Evolutionary conservation across 2,888 invertebrate species (phyloP), one percentile per base, ranked within the genome.

Genomic region (Tolmerus cingulatus): DNA sequence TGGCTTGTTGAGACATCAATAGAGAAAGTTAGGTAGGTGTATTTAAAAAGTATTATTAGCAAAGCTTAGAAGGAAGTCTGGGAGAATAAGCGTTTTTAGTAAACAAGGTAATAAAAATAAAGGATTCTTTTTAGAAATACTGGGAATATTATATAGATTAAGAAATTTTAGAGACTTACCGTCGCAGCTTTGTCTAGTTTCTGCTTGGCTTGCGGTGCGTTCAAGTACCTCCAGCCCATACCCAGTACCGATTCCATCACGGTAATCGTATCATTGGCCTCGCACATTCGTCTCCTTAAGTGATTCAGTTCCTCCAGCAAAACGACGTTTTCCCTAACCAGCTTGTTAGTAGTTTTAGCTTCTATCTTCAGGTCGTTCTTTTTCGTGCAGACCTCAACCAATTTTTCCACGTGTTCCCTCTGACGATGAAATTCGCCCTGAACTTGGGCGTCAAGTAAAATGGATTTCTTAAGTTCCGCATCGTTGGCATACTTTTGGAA

Each of bases 361-460:
- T 89, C 86, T 8, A 78, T 87, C 16, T 87, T 88, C 74, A 76
- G 79, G 2, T 55, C 87, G 27, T 92, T 90, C 1, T 88, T 88
- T 2, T 92, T 89, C 94, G 94, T 89, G 93, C 57, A 66, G 1
- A 37, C 30, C 5, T 23, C 34, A n/a, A 57, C 78, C 9, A 88
- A 57, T 55, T 86, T 94, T 90, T 98, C 98, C 43, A 98, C 93
- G 91, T 97, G 96, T 89, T 96, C 96, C 55, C 97, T 93, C 91
- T 98, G 98, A 0, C 97, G 94, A 89, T 96, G 94, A 90, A 97
- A 96, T 92, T 97, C 97, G 30, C 94, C 94, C 30, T 95, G 95
- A 0, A 95, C 95, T 89, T 96, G 95, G n/a, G 94, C 94, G 88
- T 96, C 96, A 5, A 95, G 95, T 9, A 94, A 93, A 57, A 77